phyloP scores from a whole-genome alignment of 1,140 invertebrate species.

The Drosophila saltans region DNA sequence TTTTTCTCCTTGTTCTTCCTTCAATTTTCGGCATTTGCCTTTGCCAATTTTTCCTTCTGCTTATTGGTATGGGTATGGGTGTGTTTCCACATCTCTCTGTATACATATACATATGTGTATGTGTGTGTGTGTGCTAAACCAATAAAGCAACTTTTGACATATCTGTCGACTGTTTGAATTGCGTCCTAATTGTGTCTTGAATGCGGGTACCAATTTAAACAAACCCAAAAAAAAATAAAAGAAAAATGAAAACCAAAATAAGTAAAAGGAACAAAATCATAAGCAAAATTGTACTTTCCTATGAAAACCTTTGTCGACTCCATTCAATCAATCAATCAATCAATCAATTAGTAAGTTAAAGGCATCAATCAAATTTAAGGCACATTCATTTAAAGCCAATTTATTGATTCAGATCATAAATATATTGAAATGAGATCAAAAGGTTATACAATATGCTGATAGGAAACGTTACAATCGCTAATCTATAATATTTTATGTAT shows the following conservation, averaged over 20 bases:
- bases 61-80: constrained; percentile 32
- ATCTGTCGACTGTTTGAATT: constrained; percentile 55
- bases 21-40: constrained; percentile 40
- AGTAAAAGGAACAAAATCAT: not conserved
- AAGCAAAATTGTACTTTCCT: constrained; percentile 29
- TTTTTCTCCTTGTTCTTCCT: constrained; percentile 16
- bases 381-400: constrained; percentile 59
- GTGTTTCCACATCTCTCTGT: constrained; percentile 29
- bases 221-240: constrained; percentile 8
- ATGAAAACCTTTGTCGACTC: constrained; percentile 30
- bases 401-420: constrained; percentile 36
- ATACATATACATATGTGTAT: constrained; percentile 15
- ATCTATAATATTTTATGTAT: too few species aligned
- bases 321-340: constrained; percentile 49
- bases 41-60: constrained; percentile 45
- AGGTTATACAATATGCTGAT: too few species aligned
- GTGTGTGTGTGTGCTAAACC: constrained; percentile 63
- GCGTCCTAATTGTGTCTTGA: constrained; percentile 62
- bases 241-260: not conserved
- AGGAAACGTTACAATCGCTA: too few species aligned
- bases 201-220: constrained; percentile 29
- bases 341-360: constrained; percentile 48
- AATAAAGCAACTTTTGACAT: constrained; percentile 76
- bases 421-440: not conserved
- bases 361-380: constrained; percentile 67